phyloP scores from a whole-genome alignment of 2,888 invertebrate species.

The Oxystoma pomonae region DNA sequence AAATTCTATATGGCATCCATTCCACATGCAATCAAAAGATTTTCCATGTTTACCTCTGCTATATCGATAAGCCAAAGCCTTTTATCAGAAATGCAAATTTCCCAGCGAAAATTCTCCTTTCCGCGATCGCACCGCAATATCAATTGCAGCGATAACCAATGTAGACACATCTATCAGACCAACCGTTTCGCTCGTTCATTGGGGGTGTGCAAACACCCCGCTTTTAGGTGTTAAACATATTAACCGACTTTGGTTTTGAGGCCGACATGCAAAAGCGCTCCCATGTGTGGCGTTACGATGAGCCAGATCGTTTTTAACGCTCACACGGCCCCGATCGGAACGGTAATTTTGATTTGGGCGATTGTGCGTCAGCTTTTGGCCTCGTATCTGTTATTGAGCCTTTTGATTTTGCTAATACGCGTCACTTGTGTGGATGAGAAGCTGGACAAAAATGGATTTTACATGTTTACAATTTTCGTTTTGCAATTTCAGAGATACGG shows the following conservation, averaged over 20 bases:
- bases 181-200: slow-evolving; percentile 27
- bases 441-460: background rate
- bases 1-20: too few species aligned
- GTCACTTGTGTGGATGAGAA: slow-evolving; percentile 12
- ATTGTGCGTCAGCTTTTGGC: slow-evolving; percentile 34
- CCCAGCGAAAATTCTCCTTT: background rate
- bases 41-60: background rate
- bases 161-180: slow-evolving; percentile 43
- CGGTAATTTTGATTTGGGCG: slow-evolving; percentile 28
- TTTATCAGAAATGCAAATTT: slow-evolving; percentile 1
- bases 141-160: slow-evolving; percentile 42
- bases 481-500: too few species aligned
- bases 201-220: slow-evolving; percentile 13
- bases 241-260: slow-evolving; percentile 46
- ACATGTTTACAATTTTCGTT: background rate
- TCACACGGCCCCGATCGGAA: slow-evolving; percentile 14
- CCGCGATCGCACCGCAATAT: slow-evolving; percentile 34
- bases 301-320: slow-evolving; percentile 28
- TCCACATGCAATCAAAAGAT: background rate
- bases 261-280: slow-evolving; percentile 33
- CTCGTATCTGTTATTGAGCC: slow-evolving; percentile 43
- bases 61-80: background rate
- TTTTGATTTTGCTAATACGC: slow-evolving; percentile 40
- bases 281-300: slow-evolving; percentile 35
- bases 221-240: slow-evolving; percentile 47